Conservation (phyloP, 1,140 invertebrate species). For the Drosophila sucinea region DNA sequence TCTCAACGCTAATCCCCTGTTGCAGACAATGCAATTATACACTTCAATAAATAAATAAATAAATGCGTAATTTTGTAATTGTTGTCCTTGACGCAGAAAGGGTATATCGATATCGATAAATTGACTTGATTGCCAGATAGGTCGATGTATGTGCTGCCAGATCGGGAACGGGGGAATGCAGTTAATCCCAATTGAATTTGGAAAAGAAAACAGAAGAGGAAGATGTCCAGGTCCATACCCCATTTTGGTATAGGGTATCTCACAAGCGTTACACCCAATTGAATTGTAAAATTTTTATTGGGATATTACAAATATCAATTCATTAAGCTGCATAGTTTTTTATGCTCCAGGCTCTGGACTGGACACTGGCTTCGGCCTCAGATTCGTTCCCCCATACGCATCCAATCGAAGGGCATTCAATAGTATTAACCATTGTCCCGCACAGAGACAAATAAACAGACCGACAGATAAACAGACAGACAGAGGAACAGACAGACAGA, state of each 20-base stretch:
- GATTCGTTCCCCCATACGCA: neutral
- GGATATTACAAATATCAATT: constrained; percentile 20
- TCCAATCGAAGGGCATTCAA: neutral
- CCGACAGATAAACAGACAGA: neutral
- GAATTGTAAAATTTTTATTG: constrained; percentile 8
- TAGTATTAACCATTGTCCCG: constrained; percentile 8
- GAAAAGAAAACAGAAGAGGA: too few species aligned
- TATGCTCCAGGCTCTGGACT: neutral
- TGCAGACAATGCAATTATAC: constrained; percentile 19
- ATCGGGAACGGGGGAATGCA: neutral
- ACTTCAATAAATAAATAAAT: constrained; percentile 25
- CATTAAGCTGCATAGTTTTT: constrained; percentile 2
- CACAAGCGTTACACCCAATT: neutral
- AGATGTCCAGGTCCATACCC: too few species aligned
- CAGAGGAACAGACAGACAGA: neutral
- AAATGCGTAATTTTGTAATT: constrained; percentile 21
- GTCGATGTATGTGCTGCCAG: too few species aligned
- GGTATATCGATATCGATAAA: constrained; percentile 2
- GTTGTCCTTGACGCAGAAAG: neutral
- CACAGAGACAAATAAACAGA: constrained; percentile 1
- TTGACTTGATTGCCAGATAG: too few species aligned
- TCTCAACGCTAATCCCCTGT: constrained; percentile 1
- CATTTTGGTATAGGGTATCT: neutral
- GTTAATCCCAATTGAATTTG: neutral
- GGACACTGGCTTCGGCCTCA: neutral